phyloP scores from a whole-genome alignment of 2,888 invertebrate species.

The Ectemnius lituratus region DNA sequence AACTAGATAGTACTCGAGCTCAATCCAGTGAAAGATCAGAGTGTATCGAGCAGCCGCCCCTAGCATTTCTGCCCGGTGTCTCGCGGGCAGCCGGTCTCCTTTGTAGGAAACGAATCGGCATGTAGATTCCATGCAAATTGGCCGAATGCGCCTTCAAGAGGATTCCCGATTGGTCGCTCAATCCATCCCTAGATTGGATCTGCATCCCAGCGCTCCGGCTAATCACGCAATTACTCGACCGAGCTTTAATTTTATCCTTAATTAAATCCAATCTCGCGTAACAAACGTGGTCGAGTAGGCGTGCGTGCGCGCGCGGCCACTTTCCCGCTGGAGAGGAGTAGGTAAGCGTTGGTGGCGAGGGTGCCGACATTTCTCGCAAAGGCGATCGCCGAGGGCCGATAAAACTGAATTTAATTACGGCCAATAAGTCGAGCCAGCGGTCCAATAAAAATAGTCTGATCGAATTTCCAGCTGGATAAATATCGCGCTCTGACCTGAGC shows the following conservation, averaged over 20 bases:
- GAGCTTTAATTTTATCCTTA: conserved; percentile 74
- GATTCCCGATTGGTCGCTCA: conserved; percentile 70
- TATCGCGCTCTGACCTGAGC: not conserved
- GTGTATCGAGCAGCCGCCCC: not conserved
- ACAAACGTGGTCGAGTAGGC: conserved; percentile 49
- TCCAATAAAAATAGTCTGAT: conserved; percentile 27
- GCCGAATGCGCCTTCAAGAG: conserved; percentile 68
- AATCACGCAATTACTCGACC: conserved; percentile 71
- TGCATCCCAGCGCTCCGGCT: conserved; percentile 61
- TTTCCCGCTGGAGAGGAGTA: conserved; percentile 12
- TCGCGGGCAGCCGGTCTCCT: conserved; percentile 32
- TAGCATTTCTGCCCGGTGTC: conserved; percentile 14
- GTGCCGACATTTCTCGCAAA: conserved; percentile 38
- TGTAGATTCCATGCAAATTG: conserved; percentile 74
- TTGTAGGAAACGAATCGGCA: conserved; percentile 56
- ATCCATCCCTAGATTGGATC: conserved; percentile 72
- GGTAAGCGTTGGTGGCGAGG: conserved; percentile 11
- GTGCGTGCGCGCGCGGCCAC: conserved; percentile 28
- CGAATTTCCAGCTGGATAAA: conserved; percentile 20
- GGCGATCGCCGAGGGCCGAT: conserved; percentile 37
- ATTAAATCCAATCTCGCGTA: conserved; percentile 72
- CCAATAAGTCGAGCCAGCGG: conserved; percentile 19
- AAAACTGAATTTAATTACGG: conserved; percentile 51
- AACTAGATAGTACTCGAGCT: too few relatives aligned
- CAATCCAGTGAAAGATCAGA: conserved; percentile 1